These are phyloP conservation scores for Patagioenas fasciata DNA, from an alignment of 2,113 vertebrate genomes.

Conservation along the genomic window DNA sequence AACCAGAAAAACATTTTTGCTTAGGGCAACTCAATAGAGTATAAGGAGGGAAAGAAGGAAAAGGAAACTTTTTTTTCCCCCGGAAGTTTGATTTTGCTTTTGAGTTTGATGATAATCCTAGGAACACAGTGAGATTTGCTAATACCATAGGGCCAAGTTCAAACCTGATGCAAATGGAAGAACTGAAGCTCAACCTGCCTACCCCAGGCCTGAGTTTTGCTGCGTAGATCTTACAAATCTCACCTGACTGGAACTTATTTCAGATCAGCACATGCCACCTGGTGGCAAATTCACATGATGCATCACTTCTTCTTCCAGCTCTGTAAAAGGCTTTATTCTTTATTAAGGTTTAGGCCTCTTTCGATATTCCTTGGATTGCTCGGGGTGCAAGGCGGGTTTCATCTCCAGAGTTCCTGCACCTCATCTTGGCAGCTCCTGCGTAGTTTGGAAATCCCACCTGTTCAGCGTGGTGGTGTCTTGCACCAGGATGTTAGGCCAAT, in stretches of 20 bases:
- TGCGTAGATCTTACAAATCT: neutral
- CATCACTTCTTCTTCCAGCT: neutral
- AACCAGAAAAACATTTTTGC: neutral
- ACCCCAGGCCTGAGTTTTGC: neutral
- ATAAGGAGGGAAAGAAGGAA: neutral
- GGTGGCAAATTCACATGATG: neutral
- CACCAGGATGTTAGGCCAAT: too few relatives aligned
- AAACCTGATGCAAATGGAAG: rapidly evolving
- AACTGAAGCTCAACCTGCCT: neutral
- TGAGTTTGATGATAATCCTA: neutral
- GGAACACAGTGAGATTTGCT: neutral
- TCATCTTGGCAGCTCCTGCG: rapidly evolving
- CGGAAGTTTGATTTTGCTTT: neutral
- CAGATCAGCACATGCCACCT: neutral
- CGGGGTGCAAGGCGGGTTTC: neutral
- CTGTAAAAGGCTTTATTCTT: neutral
- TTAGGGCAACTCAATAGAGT: neutral
- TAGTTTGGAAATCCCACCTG: neutral
- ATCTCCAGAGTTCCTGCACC: rapidly evolving
- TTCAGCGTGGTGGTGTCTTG: rapidly evolving
- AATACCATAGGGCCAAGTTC: rapidly evolving
- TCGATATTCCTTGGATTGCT: neutral
- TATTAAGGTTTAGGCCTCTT: neutral
- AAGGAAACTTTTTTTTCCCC: neutral
- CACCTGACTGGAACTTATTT: neutral